Evolutionary conservation across 2,113 vertebrate genomes (phyloP), one percentile per base, ranked within the genome.

Genomic region (Columbina picui): DNA sequence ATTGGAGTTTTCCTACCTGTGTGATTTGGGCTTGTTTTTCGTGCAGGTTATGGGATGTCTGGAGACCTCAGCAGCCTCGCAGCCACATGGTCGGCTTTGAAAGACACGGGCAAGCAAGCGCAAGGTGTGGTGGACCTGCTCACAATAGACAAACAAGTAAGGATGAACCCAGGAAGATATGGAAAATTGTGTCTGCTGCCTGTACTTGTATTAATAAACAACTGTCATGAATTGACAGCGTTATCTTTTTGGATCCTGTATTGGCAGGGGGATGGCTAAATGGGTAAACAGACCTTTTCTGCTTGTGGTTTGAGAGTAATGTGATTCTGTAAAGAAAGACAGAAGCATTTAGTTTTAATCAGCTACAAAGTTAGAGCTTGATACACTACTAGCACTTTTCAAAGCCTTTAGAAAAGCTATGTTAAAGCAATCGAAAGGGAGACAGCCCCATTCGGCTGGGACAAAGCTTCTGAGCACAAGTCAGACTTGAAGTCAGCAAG

Each of bases 21-120:
- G 22, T 92, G 45, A 81, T 82, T 45, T 90, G 68, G 26, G 9
- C 6, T 61, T 41, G 41, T 36, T 81, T 26, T 81, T 38, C n/a
- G 53, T 75, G 1, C 75, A 99, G 99, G 98, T 93, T 99, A 99
- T n/a, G 98, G 98, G 85, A 98, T 98, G 97, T 95, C 96, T 3
- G 98, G 98, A 30, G 99, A 99, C 94, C 94, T 99, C n/a, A 98
- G 84, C 74, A 98, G 96, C 94, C 97, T 99, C 43, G 89, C 89
- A 29, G 87, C 96, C 34, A 98, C 98, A 2, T 98, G 98, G 93
- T 96, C 97, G 3, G 73, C 97, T 94, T 96, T 99, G 77, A 96
- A 92, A 56, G 97, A 98, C 16, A 76, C 83, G 0, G 96, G 97
- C 21, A 90, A 98, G 79, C 97, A 98, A 68, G 96, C 97, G 8